Conservation (phyloP, 2,888 invertebrate genomes). For the Trissolcus japonicus region DNA sequence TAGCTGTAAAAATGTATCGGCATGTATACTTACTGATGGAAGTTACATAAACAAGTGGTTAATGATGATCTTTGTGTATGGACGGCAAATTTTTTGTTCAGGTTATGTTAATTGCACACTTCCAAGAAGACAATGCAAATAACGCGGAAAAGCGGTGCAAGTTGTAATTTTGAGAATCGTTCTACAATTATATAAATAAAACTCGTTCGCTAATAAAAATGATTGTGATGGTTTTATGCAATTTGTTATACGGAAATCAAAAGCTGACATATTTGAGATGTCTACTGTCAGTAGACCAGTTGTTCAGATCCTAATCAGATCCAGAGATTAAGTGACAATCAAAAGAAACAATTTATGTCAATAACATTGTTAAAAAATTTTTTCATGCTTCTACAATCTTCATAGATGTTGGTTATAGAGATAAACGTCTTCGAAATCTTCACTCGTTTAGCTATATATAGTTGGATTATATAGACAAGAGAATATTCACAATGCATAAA, state of each 20-base stretch:
- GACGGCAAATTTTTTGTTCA: conserved; percentile 10
- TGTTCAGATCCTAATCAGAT: conserved; percentile 30
- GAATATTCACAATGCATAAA: conserved; percentile 13
- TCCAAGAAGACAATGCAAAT: conserved; percentile 21
- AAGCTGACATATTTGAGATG: conserved; percentile 7
- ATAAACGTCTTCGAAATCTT: no score
- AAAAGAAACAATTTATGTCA: not conserved
- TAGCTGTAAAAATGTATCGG: no score
- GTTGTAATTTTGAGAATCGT: conserved; percentile 18
- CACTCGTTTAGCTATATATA: not conserved
- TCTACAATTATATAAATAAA: conserved; percentile 24
- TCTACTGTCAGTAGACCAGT: conserved; percentile 25
- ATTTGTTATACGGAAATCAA: conserved; percentile 40
- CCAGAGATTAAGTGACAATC: not conserved
- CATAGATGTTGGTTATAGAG: no score
- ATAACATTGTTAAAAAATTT: no score
- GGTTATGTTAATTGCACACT: conserved; percentile 29
- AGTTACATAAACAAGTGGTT: no score
- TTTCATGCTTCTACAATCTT: no score
- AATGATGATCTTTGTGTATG: not conserved
- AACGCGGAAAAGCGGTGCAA: conserved; percentile 22
- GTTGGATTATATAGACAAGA: not conserved
- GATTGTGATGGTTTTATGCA: conserved; percentile 20
- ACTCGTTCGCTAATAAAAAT: conserved; percentile 34
- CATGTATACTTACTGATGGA: no score